Base-by-base conservation (phyloP, 2,797 vertebrate species). In the Pelochelys cantorii region DNA sequence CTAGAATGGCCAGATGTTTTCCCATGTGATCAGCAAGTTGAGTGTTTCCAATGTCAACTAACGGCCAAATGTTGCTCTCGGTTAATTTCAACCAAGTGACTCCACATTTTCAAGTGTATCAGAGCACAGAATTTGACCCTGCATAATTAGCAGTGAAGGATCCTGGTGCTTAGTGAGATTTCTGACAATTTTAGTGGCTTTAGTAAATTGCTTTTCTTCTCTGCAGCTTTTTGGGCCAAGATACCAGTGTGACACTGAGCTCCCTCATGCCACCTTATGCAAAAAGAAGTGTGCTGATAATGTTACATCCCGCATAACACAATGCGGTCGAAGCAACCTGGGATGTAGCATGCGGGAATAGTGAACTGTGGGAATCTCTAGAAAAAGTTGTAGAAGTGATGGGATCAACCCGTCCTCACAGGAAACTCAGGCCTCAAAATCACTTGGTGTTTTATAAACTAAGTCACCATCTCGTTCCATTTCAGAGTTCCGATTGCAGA, bases 361-460 rank as follows among this genome's bases (percentile, higher is more conserved):
- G 37, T 31, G 91, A 94, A 89, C 0, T 75, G 79, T 90, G 86
- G 75, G 87, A 89, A 87, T 42, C 81, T 83, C 83, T 90, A 59
- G 81, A 90, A 96, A 59, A 20, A 4, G 12, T 34, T 27, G 42
- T 90, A 93, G 83, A 91, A 5, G 5, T 0, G 1, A 91, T 86
- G 84, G 86, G 91, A 96, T 96, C 88, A 95, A 93, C 86, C 59
- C 81, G 77, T 55, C 17, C 54, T 52, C 62, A 81, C 83, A 88
- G 90, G 90, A 87, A 96, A 84, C 23, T 83, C 91, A 54, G 65
- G 62, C 54, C 90, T 90, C 59, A 88, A 79, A 86, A 83, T 96
- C 88, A 92, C 92, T 90, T 86, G 53, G 53, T 54, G 53, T 54
- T 54, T 54, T 54, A 48, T 48, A 48, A 48, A 48, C 42, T 8